Percentiles rank a stretch among this genome's conserved stretches.
Evolutionary conservation across 2,797 vertebrate species (phyloP).

Genomic region (Esox lucius): DNA sequence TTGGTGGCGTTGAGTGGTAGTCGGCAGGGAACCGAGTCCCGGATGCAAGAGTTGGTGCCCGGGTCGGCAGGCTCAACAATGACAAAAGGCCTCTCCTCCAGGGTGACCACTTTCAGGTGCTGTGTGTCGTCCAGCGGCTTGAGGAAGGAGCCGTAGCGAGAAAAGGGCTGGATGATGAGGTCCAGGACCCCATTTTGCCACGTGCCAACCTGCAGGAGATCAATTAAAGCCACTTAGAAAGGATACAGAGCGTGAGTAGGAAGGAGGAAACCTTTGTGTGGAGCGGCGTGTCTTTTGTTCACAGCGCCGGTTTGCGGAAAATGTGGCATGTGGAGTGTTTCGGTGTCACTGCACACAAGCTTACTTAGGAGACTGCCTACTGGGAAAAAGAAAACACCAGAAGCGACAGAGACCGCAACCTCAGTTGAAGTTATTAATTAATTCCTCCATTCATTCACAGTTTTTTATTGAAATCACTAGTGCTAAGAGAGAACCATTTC

Average conservation of each 20-base stretch:
- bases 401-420: background rate
- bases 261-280: background rate
- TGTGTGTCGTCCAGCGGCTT: constrained; percentile 88
- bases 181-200: constrained; percentile 88
- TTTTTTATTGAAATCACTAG: background rate
- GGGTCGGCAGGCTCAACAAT: constrained; percentile 90
- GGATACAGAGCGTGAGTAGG: background rate
- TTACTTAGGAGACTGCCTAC: background rate
- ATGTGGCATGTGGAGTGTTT: background rate
- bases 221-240: background rate
- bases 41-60: constrained; percentile 89
- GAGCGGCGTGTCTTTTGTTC: background rate
- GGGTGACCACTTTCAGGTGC: constrained; percentile 88
- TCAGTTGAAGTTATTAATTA: background rate
- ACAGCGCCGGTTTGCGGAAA: background rate
- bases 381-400: background rate
- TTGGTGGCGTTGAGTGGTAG: constrained; percentile 84
- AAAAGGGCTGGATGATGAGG: constrained; percentile 86
- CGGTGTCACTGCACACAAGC: background rate
- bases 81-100: constrained; percentile 93
- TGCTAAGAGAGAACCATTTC: background rate
- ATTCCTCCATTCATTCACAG: background rate
- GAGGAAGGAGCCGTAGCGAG: constrained; percentile 87
- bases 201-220: constrained; percentile 80
- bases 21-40: constrained; percentile 91